These are phyloP conservation scores for Corapipo altera DNA, from an alignment of 2,113 vertebrate species.

Conservation along the genomic window DNA sequence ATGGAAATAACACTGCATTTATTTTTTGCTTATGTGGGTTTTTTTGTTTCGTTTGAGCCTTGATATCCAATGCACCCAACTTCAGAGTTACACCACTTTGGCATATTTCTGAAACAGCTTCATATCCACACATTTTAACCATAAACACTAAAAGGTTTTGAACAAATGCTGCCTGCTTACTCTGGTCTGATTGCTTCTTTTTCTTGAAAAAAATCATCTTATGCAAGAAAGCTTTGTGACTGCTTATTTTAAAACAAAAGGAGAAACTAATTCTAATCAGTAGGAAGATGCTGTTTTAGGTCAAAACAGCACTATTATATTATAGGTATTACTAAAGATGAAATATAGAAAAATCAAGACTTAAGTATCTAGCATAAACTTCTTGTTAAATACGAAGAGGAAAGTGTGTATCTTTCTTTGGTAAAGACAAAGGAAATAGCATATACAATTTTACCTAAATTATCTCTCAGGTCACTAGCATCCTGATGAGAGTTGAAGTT, in stretches of 20 bases:
- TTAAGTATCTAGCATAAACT: background rate
- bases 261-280: background rate
- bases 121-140: background rate
- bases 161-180: background rate
- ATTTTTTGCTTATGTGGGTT: background rate
- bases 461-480: constrained; percentile 93
- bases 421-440: background rate
- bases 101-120: background rate
- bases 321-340: background rate
- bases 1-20: background rate
- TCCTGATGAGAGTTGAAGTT: constrained; percentile 88
- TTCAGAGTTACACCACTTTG: background rate
- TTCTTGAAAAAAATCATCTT: background rate
- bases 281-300: background rate
- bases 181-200: background rate
- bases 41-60: background rate
- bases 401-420: background rate
- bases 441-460: constrained; percentile 82
- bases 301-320: background rate
- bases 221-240: background rate
- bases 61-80: background rate
- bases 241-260: background rate
- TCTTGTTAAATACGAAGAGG: background rate
- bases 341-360: background rate
- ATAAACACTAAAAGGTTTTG: background rate